Base-by-base conservation (phyloP, 2,797 vertebrate genomes). In the Sebastes minor region DNA sequence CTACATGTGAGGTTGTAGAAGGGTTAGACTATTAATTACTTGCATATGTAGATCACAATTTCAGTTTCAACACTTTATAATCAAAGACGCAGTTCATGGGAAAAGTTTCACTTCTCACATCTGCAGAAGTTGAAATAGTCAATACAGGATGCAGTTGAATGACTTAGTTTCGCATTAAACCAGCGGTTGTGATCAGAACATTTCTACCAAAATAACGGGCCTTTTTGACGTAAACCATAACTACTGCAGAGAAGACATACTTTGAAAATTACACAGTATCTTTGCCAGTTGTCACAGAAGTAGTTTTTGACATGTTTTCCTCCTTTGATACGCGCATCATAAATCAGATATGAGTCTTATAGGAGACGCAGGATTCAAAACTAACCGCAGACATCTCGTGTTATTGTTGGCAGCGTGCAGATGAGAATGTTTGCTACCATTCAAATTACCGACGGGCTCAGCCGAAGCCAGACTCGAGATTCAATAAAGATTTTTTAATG, bases 351-450 rank as follows among this genome's bases (percentile, higher is more conserved):
- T 61, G 68, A 79, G 74, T 68, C 71, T 66, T 84, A 83, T 78
- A 89, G 64, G 74, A 86, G 76, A 83, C 82, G n/a, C 4, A 4
- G 60, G 67, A 72, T 83, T 79, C 30, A 68, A 78, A 88, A 80
- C 72, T 60, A 80, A 81, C 91, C 78, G 52, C 91, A 83, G 88
- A 86, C 85, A 84, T 92, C 80, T 92, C 71, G 79, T 92, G 84
- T 92, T 95, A 81, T 91, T 87, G 83, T 90, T 93, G 89, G 88
- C 85, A 80, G 73, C 30, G 2, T 1, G 6, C 65, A 60, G 68
- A 90, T 91, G 86, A 93, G 81, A 89, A 86, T 90, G 89, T 91
- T 91, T 88, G 88, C 90, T 89, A 66, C 81, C 53, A 61, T 92
- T 88, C 64, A 83, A 71, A 86, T 92, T 78, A 89, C 83, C 20